Base-by-base conservation (phyloP, 2,888 invertebrate genomes). In the Acronicta leporina region DNA sequence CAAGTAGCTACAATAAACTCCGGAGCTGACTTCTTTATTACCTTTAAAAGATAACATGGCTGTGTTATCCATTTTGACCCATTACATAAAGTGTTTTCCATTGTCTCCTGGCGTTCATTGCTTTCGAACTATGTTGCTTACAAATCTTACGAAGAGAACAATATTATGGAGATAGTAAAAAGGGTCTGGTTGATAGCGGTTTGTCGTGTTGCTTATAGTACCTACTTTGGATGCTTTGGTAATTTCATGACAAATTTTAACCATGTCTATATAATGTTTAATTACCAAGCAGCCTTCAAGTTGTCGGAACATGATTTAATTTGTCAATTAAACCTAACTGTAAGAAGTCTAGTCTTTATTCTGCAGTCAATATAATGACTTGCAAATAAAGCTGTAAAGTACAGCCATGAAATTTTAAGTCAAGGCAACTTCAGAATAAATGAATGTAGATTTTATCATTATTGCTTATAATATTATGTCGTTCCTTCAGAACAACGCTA, bases 61-160 rank as follows among this genome's bases (percentile, higher is more conserved):
- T 83, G 75, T 78, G 86, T 84, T 90, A 85, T 89, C 89, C 87
- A 81, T 87, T 88, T 85, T 84, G 77, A 85, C 80, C 90, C 92
- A 92, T 92, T 92, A 90, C 88, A 82, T 83, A 87, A 89, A 90
- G 87, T 89, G 87, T 86, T 84, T 81, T 79, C 88, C 81, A 87
- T 90, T 92, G 91, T 91, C 84, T 84, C 75, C 73, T 63, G 63
- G 68, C 66, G 66, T 79, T 82, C 74, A 81, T 80, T 78, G 76
- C 79, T 65, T 70, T 75, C 55, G 25, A 70, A 64, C 68, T 71
- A 63, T 60, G 48, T 54, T 49, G 68, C 63, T 60, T 57, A 76
- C 74, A 73, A 78, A 75, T 73, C 66, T 63, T 46, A 75, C 64
- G 60, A 63, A 67, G 69, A 49, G 56, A 73, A 73, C 60, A 59